Evolutionary conservation across 2,888 invertebrate species (phyloP).

Genomic region (Hydroisotoma schaefferi): DNA sequence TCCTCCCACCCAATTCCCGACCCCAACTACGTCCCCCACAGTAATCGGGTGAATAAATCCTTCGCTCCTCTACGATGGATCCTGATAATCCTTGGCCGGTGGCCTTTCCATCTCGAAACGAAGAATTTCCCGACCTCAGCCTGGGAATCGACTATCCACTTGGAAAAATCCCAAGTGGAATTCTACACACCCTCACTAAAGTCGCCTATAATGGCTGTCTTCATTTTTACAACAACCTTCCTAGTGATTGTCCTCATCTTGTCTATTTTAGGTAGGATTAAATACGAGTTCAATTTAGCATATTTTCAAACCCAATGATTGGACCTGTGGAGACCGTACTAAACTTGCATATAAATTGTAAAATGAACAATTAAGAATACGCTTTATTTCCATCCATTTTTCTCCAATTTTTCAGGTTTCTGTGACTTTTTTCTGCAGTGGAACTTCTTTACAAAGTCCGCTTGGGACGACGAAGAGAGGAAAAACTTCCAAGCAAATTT

Average conservation of each 20-base stretch:
- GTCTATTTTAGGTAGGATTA: constrained; percentile 34
- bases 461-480: constrained; percentile 16
- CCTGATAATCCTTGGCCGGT: constrained; percentile 33
- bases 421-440: constrained; percentile 38
- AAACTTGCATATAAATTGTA: too few species aligned
- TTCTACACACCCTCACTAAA: constrained; percentile 11
- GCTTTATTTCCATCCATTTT: too few species aligned
- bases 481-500: constrained; percentile 36
- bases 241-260: constrained; percentile 28
- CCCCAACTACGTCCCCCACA: constrained; percentile 6
- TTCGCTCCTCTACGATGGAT: constrained; percentile 26
- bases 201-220: constrained; percentile 37
- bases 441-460: constrained; percentile 12
- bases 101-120: constrained; percentile 28
- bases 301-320: too few species aligned
- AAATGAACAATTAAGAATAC: too few species aligned
- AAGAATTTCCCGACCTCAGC: background rate
- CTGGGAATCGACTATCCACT: background rate
- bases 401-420: too few species aligned
- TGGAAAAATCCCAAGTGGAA: background rate
- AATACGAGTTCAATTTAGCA: too few species aligned
- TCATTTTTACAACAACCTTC: constrained; percentile 27
- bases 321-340: too few species aligned
- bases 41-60: constrained; percentile 29
- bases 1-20: too few species aligned